These are phyloP conservation scores for Hypena proboscidalis DNA, from an alignment of 2,888 invertebrate genomes.

Conservation along the genomic window DNA sequence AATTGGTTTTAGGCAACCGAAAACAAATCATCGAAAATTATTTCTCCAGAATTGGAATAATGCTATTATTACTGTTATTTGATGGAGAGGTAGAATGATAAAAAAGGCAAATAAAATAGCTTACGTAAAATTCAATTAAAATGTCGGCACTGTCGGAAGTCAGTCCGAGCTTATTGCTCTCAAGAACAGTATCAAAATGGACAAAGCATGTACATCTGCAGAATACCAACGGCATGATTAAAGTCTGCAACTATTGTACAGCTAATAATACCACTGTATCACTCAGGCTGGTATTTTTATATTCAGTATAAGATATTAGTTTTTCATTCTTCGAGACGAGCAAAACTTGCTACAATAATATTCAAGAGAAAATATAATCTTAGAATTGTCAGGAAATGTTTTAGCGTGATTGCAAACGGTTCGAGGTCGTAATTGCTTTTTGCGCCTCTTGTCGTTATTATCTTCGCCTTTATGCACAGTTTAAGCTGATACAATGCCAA, in stretches of 20 bases:
- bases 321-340: constrained; percentile 41
- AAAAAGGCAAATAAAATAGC: too few species aligned
- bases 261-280: constrained; percentile 31
- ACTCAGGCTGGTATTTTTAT: constrained; percentile 20
- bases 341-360: constrained; percentile 56
- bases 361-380: constrained; percentile 61
- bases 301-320: constrained; percentile 35
- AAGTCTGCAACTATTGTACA: constrained; percentile 25
- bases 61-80: too few species aligned
- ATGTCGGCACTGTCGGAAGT: too few species aligned
- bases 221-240: constrained; percentile 29
- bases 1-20: too few species aligned
- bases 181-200: too few species aligned
- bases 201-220: constrained; percentile 6
- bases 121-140: too few species aligned
- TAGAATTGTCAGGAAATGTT: constrained; percentile 54
- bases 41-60: too few species aligned
- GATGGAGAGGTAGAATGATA: too few species aligned
- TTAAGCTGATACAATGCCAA: constrained; percentile 57
- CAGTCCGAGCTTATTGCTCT: too few species aligned
- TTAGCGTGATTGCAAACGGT: constrained; percentile 65
- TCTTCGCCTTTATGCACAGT: constrained; percentile 75
- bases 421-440: constrained; percentile 77
- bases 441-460: constrained; percentile 79
- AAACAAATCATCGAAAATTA: too few species aligned